These are phyloP conservation scores for Baryphthengus martii DNA, from an alignment of 2,113 vertebrate genomes.

Conservation along the genomic window DNA sequence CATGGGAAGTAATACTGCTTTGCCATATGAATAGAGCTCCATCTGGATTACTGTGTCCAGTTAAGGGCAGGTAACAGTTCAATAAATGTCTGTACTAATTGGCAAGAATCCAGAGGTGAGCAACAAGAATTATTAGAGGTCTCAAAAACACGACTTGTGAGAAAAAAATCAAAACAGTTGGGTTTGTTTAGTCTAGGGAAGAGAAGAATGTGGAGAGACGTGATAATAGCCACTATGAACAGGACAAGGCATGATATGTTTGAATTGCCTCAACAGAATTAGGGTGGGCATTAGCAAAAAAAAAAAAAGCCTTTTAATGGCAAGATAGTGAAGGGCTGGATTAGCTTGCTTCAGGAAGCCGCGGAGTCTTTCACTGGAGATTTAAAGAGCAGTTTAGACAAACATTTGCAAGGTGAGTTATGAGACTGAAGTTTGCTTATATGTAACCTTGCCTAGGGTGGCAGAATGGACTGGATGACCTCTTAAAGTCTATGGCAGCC, in stretches of 20 bases:
- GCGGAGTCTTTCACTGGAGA: not conserved
- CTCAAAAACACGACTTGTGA: not conserved
- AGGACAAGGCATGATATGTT: slow-evolving; percentile 10
- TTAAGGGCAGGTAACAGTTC: not conserved
- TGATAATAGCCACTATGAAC: slow-evolving; percentile 11
- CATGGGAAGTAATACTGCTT: not conserved
- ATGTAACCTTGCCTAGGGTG: not conserved
- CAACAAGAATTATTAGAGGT: not conserved
- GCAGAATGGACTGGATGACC: not conserved
- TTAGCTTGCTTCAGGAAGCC: not conserved
- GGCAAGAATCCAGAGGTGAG: not conserved
- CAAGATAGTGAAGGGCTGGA: not conserved
- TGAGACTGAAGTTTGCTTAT: not conserved
- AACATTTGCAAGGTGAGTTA: slow-evolving; percentile 16
- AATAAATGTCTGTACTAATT: not conserved
- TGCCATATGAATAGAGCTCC: not conserved
- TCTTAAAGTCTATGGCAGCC: not conserved
- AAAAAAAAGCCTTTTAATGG: not conserved
- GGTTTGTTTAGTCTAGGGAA: slow-evolving; percentile 52
- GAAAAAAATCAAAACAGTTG: not conserved
- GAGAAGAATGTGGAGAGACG: slow-evolving; percentile 4
- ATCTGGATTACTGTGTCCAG: not conserved
- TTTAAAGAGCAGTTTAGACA: not conserved
- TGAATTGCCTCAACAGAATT: not conserved
- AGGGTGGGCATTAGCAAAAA: not conserved